Conservation (phyloP, 2,888 invertebrate genomes). For the Tachina fera region DNA sequence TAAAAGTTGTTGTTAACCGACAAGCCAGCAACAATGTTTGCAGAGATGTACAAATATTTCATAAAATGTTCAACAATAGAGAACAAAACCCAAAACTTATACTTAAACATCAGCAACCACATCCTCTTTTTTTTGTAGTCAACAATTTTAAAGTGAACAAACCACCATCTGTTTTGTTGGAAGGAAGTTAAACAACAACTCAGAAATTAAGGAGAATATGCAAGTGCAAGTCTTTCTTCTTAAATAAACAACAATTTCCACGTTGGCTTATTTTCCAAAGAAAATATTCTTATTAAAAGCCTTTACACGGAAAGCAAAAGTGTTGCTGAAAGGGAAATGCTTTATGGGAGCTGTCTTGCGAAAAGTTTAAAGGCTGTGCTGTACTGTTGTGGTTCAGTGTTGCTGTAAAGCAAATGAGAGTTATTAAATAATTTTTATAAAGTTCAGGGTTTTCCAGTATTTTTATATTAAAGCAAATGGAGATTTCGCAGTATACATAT, state of each 20-base stretch:
- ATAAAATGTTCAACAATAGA: constrained; percentile 9
- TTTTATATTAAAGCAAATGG: no score
- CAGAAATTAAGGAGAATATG: background rate
- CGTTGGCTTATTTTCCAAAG: constrained; percentile 25
- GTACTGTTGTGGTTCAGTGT: no score
- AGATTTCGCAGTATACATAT: no score
- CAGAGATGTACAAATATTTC: constrained; percentile 44
- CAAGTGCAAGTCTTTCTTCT: constrained; percentile 22
- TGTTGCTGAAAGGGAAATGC: background rate
- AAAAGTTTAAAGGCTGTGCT: no score
- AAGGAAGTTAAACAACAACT: constrained; percentile 31
- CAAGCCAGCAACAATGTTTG: constrained; percentile 43
- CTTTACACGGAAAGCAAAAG: constrained; percentile 11
- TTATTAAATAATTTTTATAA: no score
- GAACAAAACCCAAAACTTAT: constrained; percentile 30
- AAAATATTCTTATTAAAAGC: constrained; percentile 29
- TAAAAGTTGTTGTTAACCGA: constrained; percentile 59
- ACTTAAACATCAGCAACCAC: constrained; percentile 12
- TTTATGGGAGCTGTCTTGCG: no score
- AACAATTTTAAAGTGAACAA: constrained; percentile 46
- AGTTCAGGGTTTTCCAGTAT: no score
- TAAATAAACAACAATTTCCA: constrained; percentile 47
- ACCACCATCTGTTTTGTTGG: constrained; percentile 61
- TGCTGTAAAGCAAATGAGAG: no score
- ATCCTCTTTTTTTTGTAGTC: background rate